Conservation (phyloP, 2,797 vertebrate genomes). For the Rhadinocentrus ornatus region DNA sequence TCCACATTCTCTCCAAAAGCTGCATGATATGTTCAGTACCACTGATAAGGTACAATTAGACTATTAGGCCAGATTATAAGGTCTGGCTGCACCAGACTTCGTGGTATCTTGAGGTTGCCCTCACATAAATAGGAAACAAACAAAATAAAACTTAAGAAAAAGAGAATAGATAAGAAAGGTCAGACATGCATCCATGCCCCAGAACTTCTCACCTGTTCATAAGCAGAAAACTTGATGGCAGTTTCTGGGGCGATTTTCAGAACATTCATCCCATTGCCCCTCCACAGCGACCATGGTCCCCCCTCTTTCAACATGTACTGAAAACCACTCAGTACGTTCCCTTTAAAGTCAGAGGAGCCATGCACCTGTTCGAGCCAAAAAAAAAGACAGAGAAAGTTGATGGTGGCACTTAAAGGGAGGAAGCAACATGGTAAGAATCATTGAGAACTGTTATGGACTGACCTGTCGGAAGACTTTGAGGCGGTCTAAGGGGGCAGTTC, state of each 20-base stretch:
- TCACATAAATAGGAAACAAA: neutral
- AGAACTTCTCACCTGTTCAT: slow-evolving; percentile 83
- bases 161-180: neutral
- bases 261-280: slow-evolving; percentile 90
- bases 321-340: slow-evolving; percentile 81
- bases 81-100: too few species aligned
- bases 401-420: neutral
- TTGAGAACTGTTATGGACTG: neutral
- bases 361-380: slow-evolving; percentile 73
- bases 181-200: neutral
- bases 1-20: too few species aligned
- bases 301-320: slow-evolving; percentile 84
- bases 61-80: too few species aligned
- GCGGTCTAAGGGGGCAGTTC: slow-evolving; percentile 93
- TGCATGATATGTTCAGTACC: too few species aligned
- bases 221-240: slow-evolving; percentile 90
- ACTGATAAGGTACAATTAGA: too few species aligned
- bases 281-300: slow-evolving; percentile 85
- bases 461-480: slow-evolving; percentile 99
- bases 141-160: too few species aligned
- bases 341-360: slow-evolving; percentile 71
- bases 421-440: too few species aligned
- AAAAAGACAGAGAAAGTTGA: slow-evolving; percentile 6
- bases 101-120: too few species aligned
- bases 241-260: slow-evolving; percentile 92